Percentiles rank a stretch among this genome's conserved stretches.
These are phyloP conservation scores for Poecile atricapillus DNA, from an alignment of 2,113 vertebrate genomes.

Conservation along the genomic window DNA sequence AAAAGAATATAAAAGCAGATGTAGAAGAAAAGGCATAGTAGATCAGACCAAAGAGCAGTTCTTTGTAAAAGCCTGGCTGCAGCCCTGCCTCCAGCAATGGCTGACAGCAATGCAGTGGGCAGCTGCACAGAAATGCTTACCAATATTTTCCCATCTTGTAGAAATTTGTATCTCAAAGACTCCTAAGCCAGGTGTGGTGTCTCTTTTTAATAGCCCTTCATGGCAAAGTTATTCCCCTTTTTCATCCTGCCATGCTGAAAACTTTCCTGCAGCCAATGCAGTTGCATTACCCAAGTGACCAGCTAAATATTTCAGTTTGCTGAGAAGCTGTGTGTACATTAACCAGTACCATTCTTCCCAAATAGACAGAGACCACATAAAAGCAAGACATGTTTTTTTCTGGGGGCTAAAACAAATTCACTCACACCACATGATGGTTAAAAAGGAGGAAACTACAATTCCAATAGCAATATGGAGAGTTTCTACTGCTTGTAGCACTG, in stretches of 20 bases:
- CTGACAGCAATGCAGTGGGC: neutral
- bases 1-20: neutral
- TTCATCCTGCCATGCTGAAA: neutral
- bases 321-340: neutral
- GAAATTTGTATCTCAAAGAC: neutral
- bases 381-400: neutral
- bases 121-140: neutral
- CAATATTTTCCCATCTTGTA: neutral
- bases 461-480: neutral
- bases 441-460: conserved; percentile 14
- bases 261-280: neutral
- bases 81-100: neutral
- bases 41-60: neutral
- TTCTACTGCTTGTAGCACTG: neutral
- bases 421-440: neutral
- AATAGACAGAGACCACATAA: neutral
- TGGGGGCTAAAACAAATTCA: neutral
- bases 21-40: neutral
- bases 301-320: neutral
- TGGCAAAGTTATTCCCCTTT: neutral
- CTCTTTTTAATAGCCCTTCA: neutral
- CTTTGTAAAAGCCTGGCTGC: neutral
- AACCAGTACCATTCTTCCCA: neutral
- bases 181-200: neutral
- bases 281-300: neutral